Base-by-base conservation (phyloP, 2,888 invertebrate genomes). In the Nezara viridula region DNA sequence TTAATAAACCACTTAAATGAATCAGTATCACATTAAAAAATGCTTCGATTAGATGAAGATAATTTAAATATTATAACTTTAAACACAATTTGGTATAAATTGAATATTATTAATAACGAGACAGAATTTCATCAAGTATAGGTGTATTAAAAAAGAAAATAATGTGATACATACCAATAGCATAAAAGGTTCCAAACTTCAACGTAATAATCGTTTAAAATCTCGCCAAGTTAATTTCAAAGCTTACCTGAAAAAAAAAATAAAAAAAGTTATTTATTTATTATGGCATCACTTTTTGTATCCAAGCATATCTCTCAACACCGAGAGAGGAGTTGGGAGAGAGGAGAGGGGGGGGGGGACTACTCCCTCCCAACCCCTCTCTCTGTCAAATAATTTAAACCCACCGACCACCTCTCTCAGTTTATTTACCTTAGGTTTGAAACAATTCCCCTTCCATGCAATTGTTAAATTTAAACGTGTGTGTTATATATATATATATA, bases 301-400 rank as follows among this genome's bases (percentile, higher is more conserved):
- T 21, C 14, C 52, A 21, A 27, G 37, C 52, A 52, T 50, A 50
- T 50, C 86, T 49, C 85, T 27, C 81, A 24, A n/a, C n/a, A 37
- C 10, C n/a, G n/a, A n/a, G n/a, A n/a, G n/a, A n/a, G n/a, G n/a
- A n/a, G n/a, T n/a, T n/a, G n/a, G n/a, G n/a, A n/a, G n/a, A n/a
- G n/a, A n/a, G n/a, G n/a, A n/a, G n/a, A n/a, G n/a, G n/a, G n/a
- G n/a, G n/a, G n/a, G n/a, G n/a, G n/a, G n/a, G n/a, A n/a, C n/a
- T n/a, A n/a, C 7, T 24, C 81, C 77, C 24, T 14, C 81, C 24
- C 7, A 24, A 24, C 6, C 32, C 44, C n/a, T 44, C 10, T 5
- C 5, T 44, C 21, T 24, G 40, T 49, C 86, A 50, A 86, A 55
- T 86, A 52, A 86, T 86, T 86, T 12, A n/a, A n/a, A 32, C 32